Conservation (phyloP, 1,140 invertebrate species). For the Contarinia nasturtii region DNA sequence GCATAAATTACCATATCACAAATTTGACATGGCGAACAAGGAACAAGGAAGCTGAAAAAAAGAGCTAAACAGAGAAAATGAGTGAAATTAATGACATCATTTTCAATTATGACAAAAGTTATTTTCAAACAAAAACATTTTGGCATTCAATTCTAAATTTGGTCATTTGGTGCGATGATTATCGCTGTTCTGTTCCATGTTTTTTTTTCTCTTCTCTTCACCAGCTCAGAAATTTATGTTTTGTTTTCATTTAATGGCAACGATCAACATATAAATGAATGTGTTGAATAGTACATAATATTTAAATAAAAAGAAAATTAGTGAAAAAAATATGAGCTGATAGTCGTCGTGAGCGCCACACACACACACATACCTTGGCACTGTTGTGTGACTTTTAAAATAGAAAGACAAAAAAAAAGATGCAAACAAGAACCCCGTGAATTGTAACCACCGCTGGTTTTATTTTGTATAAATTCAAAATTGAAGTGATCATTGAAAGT, state of each 20-base stretch:
- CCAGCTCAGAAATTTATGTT: not conserved
- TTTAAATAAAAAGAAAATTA: conserved; percentile 3
- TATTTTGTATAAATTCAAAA: too few relatives aligned
- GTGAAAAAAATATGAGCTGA: conserved; percentile 4
- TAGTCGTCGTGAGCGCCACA: conserved; percentile 5
- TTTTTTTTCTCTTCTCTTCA: not conserved
- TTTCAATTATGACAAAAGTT: too few relatives aligned
- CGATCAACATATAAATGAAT: conserved; percentile 21
- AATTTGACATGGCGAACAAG: too few relatives aligned
- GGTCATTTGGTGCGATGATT: conserved; percentile 7
- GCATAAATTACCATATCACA: too few relatives aligned
- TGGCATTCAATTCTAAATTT: conserved; percentile 6
- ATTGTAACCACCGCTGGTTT: too few relatives aligned
- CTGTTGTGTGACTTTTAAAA: not conserved
- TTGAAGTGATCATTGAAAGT: too few relatives aligned
- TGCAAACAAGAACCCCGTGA: too few relatives aligned
- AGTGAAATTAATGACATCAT: too few relatives aligned
- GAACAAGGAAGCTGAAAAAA: too few relatives aligned
- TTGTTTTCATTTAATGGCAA: conserved; percentile 8
- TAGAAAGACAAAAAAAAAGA: not conserved
- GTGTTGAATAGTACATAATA: conserved; percentile 12
- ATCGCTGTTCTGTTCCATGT: not conserved
- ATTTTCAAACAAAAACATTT: not conserved
- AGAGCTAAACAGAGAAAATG: too few relatives aligned
- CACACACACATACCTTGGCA: not conserved